A percentile compares a stretch with the other conserved stretches of the same genome.
phyloP scores from a whole-genome alignment of 2,113 vertebrate genomes.

The Passerina amoena region DNA sequence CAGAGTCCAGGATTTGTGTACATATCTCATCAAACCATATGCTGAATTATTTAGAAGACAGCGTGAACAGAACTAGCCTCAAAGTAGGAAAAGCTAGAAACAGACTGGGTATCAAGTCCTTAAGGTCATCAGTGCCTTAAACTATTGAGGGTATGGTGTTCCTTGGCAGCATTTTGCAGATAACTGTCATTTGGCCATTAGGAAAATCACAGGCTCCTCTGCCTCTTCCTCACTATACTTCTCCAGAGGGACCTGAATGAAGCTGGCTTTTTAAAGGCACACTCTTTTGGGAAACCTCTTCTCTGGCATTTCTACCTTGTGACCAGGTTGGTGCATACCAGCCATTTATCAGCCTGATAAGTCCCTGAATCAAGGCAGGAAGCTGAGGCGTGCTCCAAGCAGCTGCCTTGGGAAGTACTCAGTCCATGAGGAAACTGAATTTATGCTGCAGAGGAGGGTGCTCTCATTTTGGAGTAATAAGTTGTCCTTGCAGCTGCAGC shows the following conservation, averaged over 20 bases:
- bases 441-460: neutral
- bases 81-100: neutral
- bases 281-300: neutral
- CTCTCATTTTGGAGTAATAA: neutral
- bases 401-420: neutral
- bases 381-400: rapidly evolving
- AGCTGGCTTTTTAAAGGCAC: neutral
- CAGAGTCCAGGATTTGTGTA: neutral
- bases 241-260: neutral
- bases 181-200: neutral
- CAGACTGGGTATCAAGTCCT: rapidly evolving
- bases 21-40: neutral
- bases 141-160: neutral
- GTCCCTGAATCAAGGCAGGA: neutral
- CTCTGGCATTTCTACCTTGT: neutral
- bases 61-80: rapidly evolving
- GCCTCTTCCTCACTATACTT: rapidly evolving
- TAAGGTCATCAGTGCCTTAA: neutral
- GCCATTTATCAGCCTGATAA: neutral
- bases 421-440: neutral
- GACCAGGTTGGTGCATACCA: neutral
- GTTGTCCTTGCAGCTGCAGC: neutral
- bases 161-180: neutral
- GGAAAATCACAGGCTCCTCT: neutral
- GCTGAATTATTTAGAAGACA: neutral